phyloP scores from a whole-genome alignment of 2,888 invertebrate species.

The Sepioteuthis lessoniana region DNA sequence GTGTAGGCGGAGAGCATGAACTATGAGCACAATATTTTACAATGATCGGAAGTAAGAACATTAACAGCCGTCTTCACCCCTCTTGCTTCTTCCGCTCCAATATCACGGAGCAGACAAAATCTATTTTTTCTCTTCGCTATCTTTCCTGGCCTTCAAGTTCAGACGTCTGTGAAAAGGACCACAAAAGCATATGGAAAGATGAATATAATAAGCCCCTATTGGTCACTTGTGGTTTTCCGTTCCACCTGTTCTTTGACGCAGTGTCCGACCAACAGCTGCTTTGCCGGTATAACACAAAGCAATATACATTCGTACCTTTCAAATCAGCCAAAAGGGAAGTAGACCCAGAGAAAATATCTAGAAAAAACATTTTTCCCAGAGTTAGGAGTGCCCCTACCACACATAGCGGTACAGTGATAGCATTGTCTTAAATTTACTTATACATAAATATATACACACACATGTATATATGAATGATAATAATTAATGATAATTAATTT shows the following conservation, averaged over 20 bases:
- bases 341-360: neutral
- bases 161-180: neutral
- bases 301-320: neutral
- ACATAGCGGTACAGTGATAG: too few species aligned
- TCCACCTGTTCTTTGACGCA: neutral
- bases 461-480: neutral
- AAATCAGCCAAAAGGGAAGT: neutral
- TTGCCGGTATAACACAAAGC: neutral
- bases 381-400: neutral
- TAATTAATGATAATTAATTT: too few species aligned
- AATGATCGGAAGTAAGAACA: neutral
- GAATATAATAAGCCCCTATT: neutral
- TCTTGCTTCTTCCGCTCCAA: neutral
- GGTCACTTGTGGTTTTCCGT: constrained; percentile 13
- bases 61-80: neutral
- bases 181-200: neutral
- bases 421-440: neutral
- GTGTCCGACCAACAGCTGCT: neutral
- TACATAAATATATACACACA: neutral
- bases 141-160: neutral
- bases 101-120: neutral
- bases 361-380: neutral
- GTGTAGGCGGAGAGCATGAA: neutral
- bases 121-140: neutral
- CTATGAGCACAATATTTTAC: neutral